Percentiles rank a stretch among this genome's conserved stretches.
These are phyloP conservation scores for Pammene fasciana DNA, from an alignment of 2,888 invertebrate genomes.

Conservation along the genomic window DNA sequence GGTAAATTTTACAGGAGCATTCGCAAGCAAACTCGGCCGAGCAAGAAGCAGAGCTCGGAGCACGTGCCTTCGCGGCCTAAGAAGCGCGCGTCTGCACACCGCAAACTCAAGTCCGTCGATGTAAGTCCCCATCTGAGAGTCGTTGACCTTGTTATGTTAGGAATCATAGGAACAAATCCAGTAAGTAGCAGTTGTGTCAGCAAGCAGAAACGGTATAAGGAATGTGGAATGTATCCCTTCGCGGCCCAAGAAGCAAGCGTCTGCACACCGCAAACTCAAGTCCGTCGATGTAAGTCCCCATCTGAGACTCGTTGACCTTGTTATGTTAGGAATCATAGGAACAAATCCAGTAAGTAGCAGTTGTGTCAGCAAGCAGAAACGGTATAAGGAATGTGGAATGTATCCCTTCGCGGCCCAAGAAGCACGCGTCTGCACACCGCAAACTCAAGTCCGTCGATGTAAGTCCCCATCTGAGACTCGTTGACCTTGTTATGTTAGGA, in stretches of 20 bases:
- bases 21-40: conserved; percentile 69
- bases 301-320: no score
- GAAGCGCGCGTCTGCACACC: conserved; percentile 74
- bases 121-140: conserved; percentile 56
- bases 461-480: conserved; percentile 47
- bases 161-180: no score
- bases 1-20: conserved; percentile 76
- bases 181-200: no score
- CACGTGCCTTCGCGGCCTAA: conserved; percentile 77
- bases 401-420: conserved; percentile 79
- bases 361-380: no score
- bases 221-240: no score
- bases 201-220: no score
- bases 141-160: no score
- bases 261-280: conserved; percentile 72
- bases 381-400: no score
- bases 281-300: conserved; percentile 59
- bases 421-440: conserved; percentile 73
- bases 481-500: no score
- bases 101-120: conserved; percentile 68
- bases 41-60: conserved; percentile 67
- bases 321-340: no score
- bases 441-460: conserved; percentile 70
- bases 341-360: no score
- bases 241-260: conserved; percentile 77